Base-by-base conservation (phyloP, 2,888 invertebrate genomes). In the Drosophila bunnanda region DNA sequence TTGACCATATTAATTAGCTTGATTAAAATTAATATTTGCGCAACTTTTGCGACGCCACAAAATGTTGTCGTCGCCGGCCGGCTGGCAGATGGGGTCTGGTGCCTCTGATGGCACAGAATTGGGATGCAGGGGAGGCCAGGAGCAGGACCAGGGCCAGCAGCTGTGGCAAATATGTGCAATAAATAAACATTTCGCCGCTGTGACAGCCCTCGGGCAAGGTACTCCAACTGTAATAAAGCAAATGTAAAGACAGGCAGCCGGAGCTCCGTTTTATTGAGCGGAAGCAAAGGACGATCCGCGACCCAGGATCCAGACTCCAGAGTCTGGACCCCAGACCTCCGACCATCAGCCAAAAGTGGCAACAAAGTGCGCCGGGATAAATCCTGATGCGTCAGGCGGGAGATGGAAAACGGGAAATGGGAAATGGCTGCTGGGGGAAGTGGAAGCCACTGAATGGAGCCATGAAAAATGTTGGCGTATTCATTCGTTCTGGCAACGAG, bases 1-100 rank as follows among this genome's bases (percentile, higher is more conserved):
- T 85, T 76, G 82, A 82, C 85, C 88, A 81, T 78, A 85, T 85
- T 86, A 86, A 86, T 86, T 86, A 86, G 78, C 88, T 86, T 86
- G 85, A 86, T 88, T 85, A 86, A 86, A 88, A 82, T 81, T 82
- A 85, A 86, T 86, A 82, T 85, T 88, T 85, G 74, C 59, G 59
- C 75, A 78, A 70, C 62, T 74, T 70, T 57, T 64, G 61, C 62
- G 58, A 53, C 48, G 54, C 72, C 64, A 55, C 64, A 54, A 58
- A 71, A 43, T 72, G 75, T 58, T 57, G 74, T 76, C 77, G 46
- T 44, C 17, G 50, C 20, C 50, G 46, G 20, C 6, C 50, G 50
- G 10, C 32, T 6, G 50, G 50, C 50, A 34, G 22, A 50, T 34
- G 50, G 32, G 9, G 50, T 20, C 13, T 13, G 8, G 48, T 8